Evolutionary conservation across 2,888 invertebrate genomes (phyloP).

Genomic region (Lampropteryx suffumata): DNA sequence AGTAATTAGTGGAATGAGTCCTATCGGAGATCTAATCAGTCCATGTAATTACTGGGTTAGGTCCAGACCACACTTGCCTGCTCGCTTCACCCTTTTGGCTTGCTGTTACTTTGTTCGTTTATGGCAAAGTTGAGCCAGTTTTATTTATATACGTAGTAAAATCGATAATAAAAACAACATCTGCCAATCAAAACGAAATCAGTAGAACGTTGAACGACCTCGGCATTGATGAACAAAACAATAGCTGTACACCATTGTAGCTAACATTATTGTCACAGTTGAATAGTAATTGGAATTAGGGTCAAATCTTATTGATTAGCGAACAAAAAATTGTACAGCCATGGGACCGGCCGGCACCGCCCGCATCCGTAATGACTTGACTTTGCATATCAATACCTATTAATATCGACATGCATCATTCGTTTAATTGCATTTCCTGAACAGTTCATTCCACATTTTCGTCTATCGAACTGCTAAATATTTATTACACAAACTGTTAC

Average conservation of each 20-base stretch:
- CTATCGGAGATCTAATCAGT: constrained; percentile 78
- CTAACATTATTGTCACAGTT: constrained; percentile 56
- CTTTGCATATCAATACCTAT: constrained; percentile 80
- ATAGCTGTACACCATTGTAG: constrained; percentile 50
- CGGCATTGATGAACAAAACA: constrained; percentile 45
- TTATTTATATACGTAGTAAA: constrained; percentile 1
- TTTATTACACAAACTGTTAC: constrained; percentile 61
- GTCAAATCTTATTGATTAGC: constrained; percentile 73
- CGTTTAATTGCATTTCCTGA: constrained; percentile 78
- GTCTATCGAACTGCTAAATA: constrained; percentile 53
- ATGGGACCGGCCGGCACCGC: constrained; percentile 65
- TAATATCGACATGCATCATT: constrained; percentile 80
- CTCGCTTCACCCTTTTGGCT: constrained; percentile 41
- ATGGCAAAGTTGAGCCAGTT: constrained; percentile 19
- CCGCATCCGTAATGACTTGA: constrained; percentile 65
- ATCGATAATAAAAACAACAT: constrained; percentile 9
- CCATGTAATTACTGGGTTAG: constrained; percentile 74
- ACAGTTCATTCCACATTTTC: constrained; percentile 51
- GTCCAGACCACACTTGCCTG: constrained; percentile 54
- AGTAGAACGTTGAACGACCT: constrained; percentile 12
- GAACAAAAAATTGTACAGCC: constrained; percentile 69
- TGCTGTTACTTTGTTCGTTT: constrained; percentile 42
- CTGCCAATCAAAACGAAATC: constrained; percentile 20
- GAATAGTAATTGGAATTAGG: constrained; percentile 70
- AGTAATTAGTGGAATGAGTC: constrained; percentile 80